These are phyloP conservation scores for Crossocerus cetratus DNA, from an alignment of 2,888 invertebrate species.

Conservation along the genomic window DNA sequence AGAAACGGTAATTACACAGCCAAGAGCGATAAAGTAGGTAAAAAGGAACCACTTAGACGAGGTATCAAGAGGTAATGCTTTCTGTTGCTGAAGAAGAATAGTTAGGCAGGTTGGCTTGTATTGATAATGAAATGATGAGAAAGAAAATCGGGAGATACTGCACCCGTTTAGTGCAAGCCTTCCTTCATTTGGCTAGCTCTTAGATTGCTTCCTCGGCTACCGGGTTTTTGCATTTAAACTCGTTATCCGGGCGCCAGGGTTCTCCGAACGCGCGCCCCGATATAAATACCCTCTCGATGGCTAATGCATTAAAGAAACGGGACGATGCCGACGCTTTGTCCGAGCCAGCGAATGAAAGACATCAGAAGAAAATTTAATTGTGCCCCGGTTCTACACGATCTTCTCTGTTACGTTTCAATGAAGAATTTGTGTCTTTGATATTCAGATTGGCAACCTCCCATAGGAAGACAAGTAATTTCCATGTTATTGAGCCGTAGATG, in stretches of 20 bases:
- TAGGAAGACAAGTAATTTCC: conserved; percentile 60
- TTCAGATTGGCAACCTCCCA: conserved; percentile 50
- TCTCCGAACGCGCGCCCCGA: background rate
- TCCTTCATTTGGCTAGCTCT: conserved; percentile 11
- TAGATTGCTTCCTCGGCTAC: background rate
- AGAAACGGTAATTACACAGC: too few relatives aligned
- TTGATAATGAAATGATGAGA: conserved; percentile 62
- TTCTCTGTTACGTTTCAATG: conserved; percentile 43
- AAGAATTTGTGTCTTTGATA: conserved; percentile 58
- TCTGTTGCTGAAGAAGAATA: too few relatives aligned
- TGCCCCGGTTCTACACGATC: conserved; percentile 5
- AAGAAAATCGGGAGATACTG: conserved; percentile 56
- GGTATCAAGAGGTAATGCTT: too few relatives aligned
- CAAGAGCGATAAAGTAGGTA: too few relatives aligned
- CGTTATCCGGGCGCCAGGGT: too few relatives aligned
- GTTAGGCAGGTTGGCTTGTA: conserved; percentile 50
- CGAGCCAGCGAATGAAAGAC: too few relatives aligned
- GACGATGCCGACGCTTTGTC: too few relatives aligned
- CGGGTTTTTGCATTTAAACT: too few relatives aligned
- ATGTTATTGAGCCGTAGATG: conserved; percentile 56
- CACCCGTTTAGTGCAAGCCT: conserved; percentile 10
- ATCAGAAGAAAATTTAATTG: too few relatives aligned
- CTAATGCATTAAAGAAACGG: too few relatives aligned
- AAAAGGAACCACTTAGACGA: too few relatives aligned
- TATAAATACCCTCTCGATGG: background rate